Conservation (phyloP, 35 echinoderm and acorn worm species). For the Apostichopus japonicus region DNA sequence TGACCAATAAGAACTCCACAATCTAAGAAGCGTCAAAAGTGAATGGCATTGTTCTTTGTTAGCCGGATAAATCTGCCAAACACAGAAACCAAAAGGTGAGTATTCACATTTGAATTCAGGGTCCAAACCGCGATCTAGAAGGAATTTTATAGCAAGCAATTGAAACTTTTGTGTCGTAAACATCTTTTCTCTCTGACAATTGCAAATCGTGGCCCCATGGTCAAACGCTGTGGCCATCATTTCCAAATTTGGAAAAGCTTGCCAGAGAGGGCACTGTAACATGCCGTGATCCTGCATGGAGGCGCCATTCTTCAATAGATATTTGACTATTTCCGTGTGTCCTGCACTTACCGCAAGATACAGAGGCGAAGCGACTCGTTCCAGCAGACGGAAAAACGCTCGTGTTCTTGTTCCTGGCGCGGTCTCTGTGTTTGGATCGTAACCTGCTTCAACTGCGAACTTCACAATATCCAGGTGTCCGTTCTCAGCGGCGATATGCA, state of each 20-base stretch:
- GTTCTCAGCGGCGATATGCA: slow-evolving; percentile 41
- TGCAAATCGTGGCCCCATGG: slow-evolving; percentile 20
- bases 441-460: slow-evolving; percentile 14
- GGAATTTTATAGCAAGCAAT: neutral
- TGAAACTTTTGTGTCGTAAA: slow-evolving; percentile 10
- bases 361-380: slow-evolving; percentile 34
- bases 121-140: slow-evolving; percentile 29
- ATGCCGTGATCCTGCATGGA: neutral
- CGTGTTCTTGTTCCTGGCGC: neutral
- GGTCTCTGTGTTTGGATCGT: slow-evolving; percentile 40
- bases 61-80: slow-evolving; percentile 43
- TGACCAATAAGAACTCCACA: slow-evolving; percentile 34
- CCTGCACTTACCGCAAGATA: slow-evolving; percentile 21
- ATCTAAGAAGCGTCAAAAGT: neutral
- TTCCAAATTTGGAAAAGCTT: slow-evolving; percentile 25
- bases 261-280: slow-evolving; percentile 43
- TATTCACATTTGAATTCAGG: slow-evolving; percentile 45
- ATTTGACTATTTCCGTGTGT: slow-evolving; percentile 41
- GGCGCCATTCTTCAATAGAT: slow-evolving; percentile 54
- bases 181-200: slow-evolving; percentile 39
- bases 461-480: slow-evolving; percentile 32
- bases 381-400: slow-evolving; percentile 19
- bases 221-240: slow-evolving; percentile 31
- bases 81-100: slow-evolving; percentile 31
- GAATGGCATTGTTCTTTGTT: slow-evolving; percentile 36